phyloP scores from a whole-genome alignment of 2,888 invertebrate genomes.

The Torymus tubicola region DNA sequence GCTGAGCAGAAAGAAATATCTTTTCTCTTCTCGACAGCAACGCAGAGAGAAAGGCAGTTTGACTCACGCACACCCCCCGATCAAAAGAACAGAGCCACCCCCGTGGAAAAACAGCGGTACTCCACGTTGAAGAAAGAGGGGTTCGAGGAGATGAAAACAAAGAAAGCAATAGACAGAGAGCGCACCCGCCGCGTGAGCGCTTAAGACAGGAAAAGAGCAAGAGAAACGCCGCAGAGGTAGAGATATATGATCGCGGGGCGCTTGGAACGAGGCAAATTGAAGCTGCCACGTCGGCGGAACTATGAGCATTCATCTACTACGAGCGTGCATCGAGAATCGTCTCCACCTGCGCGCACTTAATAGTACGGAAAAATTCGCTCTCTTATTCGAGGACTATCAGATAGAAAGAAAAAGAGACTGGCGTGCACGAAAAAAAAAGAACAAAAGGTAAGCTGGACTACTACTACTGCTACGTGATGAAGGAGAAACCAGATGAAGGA shows the following conservation, averaged over 20 bases:
- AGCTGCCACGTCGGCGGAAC: slow-evolving; percentile 40
- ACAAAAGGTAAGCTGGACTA: background rate
- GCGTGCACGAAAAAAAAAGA: background rate
- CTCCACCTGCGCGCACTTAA: background rate
- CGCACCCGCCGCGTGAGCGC: background rate
- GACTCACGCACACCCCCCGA: background rate
- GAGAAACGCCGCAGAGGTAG: background rate
- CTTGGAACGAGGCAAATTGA: slow-evolving; percentile 33
- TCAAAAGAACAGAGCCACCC: slow-evolving; percentile 7
- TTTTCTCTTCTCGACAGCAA: no score
- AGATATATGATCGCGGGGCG: slow-evolving; percentile 17
- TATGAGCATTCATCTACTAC: slow-evolving; percentile 24
- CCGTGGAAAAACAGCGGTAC: slow-evolving; percentile 18
- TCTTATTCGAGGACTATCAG: no score
- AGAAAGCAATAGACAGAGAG: slow-evolving; percentile 17
- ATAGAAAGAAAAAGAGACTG: no score
- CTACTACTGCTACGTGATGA: no score
- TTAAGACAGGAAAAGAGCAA: background rate
- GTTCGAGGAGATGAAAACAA: background rate
- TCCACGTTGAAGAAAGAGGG: background rate
- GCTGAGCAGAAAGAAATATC: no score
- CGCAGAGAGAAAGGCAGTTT: background rate
- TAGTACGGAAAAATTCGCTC: slow-evolving; percentile 44
- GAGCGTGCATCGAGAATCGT: slow-evolving; percentile 17
- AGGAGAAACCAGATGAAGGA: background rate